Evolutionary conservation across 1,140 invertebrate genomes (phyloP), one percentile per base, ranked within the genome.

Genomic region (Drosophila neocordata): DNA sequence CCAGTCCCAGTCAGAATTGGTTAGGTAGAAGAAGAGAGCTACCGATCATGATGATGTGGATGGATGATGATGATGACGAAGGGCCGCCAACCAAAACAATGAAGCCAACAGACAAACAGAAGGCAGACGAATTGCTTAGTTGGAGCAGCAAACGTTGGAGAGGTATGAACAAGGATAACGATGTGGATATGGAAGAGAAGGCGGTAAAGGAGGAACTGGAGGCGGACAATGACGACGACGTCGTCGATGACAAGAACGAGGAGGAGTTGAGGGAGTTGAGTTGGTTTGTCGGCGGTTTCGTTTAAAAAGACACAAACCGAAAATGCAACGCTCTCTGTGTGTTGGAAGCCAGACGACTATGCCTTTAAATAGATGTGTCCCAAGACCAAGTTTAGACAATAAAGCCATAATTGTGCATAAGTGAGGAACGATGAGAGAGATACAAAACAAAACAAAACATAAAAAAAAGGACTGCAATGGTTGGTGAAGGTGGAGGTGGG

Each of bases 351-450:
- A 52, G 61, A 64, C 63, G 63, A 60, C 59, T 27, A 82, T 88
- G 78, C 83, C 82, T 87, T 87, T 87, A 87, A 87, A 87, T 87
- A 87, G 82, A 87, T 88, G 83, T 87, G 83, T 76, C 41, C 41
- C 41, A 48, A 48, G 41, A 20, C 83, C 83, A 87, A 87, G 83
- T 87, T 87, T 83, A 87, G 83, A 88, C 83, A 87, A 87, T 87
- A 83, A 88, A 88, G 83, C 83, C 83, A 88, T 88, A 88, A 88
- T 88, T 88, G 83, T 88, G 75, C 83, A 88, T 88, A 85, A 85
- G 82, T 85, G 71, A 80, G 80, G 78, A 58, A 63, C 41, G 60
- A 72, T 37, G 59, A 37, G 61, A 65, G 13, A 34, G 1, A 18
- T 13, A 35, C 7, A 18, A 12, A 15, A 31, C 27, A 31, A 15